Evolutionary conservation across 2,113 vertebrate genomes (phyloP), one percentile per base, ranked within the genome.

Genomic region (Brienomyrus longianalis): DNA sequence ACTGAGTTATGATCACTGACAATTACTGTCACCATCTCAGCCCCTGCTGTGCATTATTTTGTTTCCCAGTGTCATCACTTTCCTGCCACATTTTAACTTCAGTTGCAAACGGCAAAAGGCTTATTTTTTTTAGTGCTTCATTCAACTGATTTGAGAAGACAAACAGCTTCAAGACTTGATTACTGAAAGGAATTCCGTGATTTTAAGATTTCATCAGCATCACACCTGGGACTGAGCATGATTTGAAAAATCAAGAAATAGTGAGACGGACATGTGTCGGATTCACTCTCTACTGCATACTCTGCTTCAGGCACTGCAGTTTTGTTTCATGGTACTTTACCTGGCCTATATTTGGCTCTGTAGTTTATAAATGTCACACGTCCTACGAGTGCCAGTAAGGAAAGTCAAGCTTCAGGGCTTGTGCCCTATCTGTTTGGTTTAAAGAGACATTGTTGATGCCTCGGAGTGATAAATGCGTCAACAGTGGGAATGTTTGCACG

Each of bases 361-460:
- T 10, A 48, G 39, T 56, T 89, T 13, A 77, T 27, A 52, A 35
- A 83, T 54, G 88, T 89, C 51, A 52, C 17, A 74, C 17, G 59
- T 88, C 47, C 39, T 47, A 17, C 52, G 54, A 84, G 43, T 56
- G 31, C 66, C 39, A 45, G 77, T 48, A 27, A 17, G 19, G 21
- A 62, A 80, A 6, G 27, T 45, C 50, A 59, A 27, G n/a, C 83
- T 54, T 43, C 39, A 62, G 43, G 39, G 52, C 1, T 35, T 47
- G 9, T 27, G 31, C n/a, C 39, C 8, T 39, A 48, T 62, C 27
- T 89, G 80, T 89, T 89, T 89, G 89, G 77, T 59, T 89, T 59
- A 89, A 45, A 48, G 10, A 56, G 80, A 85, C 77, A 84, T 27
- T 56, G 89, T 89, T 89, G 80, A 89, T 51, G 80, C 77, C 80